A percentile compares a stretch with the other conserved stretches of the same genome.
Conservation (phyloP, 2,888 invertebrate genomes). For the Diachrysia chrysitis region DNA sequence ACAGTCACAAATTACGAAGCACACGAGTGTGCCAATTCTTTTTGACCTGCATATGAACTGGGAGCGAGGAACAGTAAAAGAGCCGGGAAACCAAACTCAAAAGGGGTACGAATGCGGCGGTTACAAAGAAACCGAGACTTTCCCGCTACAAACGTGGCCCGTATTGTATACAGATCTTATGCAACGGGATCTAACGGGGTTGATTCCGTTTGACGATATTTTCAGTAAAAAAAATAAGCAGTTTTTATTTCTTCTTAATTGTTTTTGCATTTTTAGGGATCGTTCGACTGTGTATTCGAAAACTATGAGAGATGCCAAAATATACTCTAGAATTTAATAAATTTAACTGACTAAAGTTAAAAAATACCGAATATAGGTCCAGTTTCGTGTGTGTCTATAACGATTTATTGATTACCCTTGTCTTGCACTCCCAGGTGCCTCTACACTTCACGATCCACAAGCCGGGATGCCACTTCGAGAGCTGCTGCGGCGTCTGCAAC, state of each 20-base stretch:
- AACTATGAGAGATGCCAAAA: too few relatives aligned
- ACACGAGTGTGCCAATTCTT: neutral
- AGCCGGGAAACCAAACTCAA: neutral
- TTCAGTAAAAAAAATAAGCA: neutral
- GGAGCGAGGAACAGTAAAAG: neutral
- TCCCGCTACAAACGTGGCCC: neutral
- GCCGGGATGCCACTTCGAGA: constrained; percentile 82
- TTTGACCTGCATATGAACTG: neutral
- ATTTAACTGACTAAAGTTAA: too few relatives aligned
- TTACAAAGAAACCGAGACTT: constrained; percentile 1
- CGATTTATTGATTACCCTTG: too few relatives aligned
- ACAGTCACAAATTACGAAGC: neutral
- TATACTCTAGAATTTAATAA: too few relatives aligned
- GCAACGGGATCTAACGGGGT: neutral
- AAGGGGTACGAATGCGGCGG: constrained; percentile 16
- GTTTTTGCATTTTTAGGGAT: too few relatives aligned
- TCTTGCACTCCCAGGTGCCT: constrained; percentile 67
- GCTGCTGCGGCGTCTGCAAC: constrained; percentile 85
- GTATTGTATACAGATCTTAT: constrained; percentile 17
- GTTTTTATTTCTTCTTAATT: neutral
- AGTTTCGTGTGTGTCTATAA: too few relatives aligned
- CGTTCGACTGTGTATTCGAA: too few relatives aligned
- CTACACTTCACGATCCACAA: constrained; percentile 81
- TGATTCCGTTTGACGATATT: neutral
- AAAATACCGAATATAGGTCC: too few relatives aligned